These are phyloP conservation scores for Drosophila algonquin DNA, from an alignment of 2,888 invertebrate genomes.

Conservation along the genomic window DNA sequence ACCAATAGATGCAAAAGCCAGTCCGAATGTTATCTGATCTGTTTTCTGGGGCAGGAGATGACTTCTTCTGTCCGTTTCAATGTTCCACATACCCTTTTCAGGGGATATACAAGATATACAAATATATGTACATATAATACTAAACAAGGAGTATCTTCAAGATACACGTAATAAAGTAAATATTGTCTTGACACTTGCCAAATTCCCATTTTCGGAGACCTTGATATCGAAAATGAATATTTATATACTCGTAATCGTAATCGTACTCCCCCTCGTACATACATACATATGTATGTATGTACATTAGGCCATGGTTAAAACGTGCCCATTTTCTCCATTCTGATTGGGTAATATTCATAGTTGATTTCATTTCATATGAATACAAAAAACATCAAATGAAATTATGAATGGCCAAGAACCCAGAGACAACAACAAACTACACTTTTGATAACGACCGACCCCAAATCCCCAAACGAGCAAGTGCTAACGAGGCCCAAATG, in stretches of 20 bases:
- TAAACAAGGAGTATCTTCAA: neutral
- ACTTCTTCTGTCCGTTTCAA: too few species aligned
- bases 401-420: slow-evolving; percentile 73
- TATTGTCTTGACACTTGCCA: neutral
- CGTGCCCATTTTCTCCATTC: slow-evolving; percentile 16
- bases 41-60: too few species aligned
- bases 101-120: too few species aligned
- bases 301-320: slow-evolving; percentile 7
- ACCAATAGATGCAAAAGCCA: too few species aligned
- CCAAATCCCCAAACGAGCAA: slow-evolving; percentile 22
- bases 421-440: slow-evolving; percentile 17
- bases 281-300: neutral
- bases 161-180: neutral
- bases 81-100: too few species aligned
- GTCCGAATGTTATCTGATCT: too few species aligned
- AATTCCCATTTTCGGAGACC: neutral
- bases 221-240: slow-evolving; percentile 19
- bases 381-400: slow-evolving; percentile 55
- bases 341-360: slow-evolving; percentile 54
- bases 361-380: slow-evolving; percentile 39
- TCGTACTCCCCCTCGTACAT: neutral
- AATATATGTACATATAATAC: too few species aligned
- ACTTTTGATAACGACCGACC: slow-evolving; percentile 29
- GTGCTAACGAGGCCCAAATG: slow-evolving; percentile 54
- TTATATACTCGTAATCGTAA: neutral